Evolutionary conservation across 2,888 invertebrate species (phyloP).

Genomic region (Dendrolimus houi): DNA sequence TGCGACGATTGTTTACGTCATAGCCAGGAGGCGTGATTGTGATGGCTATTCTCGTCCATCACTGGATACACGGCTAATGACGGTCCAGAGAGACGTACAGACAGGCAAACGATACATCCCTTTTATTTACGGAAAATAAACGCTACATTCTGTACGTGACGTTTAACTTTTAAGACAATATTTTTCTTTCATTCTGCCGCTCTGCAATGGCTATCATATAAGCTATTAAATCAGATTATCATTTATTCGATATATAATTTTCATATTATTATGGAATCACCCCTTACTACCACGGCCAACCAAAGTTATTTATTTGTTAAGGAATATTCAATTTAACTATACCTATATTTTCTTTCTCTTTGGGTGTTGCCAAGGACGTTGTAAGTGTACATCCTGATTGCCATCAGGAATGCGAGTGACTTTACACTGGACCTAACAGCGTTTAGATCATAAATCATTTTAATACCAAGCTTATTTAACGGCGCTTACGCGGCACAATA

Average conservation of each 20-base stretch:
- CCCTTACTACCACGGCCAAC: too few relatives aligned
- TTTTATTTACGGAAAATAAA: not conserved
- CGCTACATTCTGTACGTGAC: too few relatives aligned
- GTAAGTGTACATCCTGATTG: not conserved
- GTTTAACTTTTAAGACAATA: too few relatives aligned
- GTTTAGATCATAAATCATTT: not conserved
- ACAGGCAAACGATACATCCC: not conserved
- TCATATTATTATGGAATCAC: too few relatives aligned
- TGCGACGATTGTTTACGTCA: constrained; percentile 20
- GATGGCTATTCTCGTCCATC: not conserved
- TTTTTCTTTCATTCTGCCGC: too few relatives aligned
- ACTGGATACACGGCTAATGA: constrained; percentile 3
- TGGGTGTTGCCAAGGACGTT: too few relatives aligned
- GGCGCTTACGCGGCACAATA: not conserved
- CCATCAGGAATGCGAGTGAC: not conserved
- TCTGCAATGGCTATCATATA: too few relatives aligned
- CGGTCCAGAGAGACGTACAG: not conserved
- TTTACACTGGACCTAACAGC: not conserved
- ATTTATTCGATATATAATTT: too few relatives aligned
- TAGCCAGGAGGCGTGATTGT: constrained; percentile 15
- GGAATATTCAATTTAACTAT: too few relatives aligned
- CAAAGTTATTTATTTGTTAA: too few relatives aligned
- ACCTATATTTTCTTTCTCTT: too few relatives aligned
- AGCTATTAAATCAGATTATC: too few relatives aligned
- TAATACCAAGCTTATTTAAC: constrained; percentile 6